Percentiles rank a stretch among this genome's conserved stretches.
Conservation (phyloP, 1,140 invertebrate genomes). For the Druon quercuslanigerum region DNA sequence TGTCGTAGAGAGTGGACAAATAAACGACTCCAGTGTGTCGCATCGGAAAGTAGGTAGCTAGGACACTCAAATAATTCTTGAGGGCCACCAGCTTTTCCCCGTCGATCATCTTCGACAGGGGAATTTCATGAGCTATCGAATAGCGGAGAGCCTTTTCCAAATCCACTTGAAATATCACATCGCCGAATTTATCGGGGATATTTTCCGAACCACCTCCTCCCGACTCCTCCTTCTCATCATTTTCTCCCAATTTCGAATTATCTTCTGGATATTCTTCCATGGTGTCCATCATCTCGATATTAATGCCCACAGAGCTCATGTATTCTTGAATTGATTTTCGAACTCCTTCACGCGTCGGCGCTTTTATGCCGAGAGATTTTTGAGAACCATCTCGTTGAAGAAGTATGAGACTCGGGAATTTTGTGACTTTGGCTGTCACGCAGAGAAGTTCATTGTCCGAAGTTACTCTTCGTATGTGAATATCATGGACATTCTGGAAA, state of each 20-base stretch:
- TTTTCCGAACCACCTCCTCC: slow-evolving; percentile 16
- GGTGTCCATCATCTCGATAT: slow-evolving; percentile 45
- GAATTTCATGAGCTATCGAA: slow-evolving; percentile 88
- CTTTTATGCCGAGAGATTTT: slow-evolving; percentile 69
- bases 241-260: not conserved
- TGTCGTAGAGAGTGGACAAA: slow-evolving; percentile 77
- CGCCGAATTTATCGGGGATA: slow-evolving; percentile 48
- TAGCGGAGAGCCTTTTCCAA: slow-evolving; percentile 89
- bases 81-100: slow-evolving; percentile 84
- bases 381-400: slow-evolving; percentile 68
- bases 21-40: slow-evolving; percentile 80
- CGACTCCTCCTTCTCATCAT: not conserved
- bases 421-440: slow-evolving; percentile 70
- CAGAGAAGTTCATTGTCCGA: slow-evolving; percentile 76
- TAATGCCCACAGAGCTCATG: slow-evolving; percentile 69
- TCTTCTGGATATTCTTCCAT: not conserved
- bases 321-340: slow-evolving; percentile 70
- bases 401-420: slow-evolving; percentile 76
- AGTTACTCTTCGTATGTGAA: slow-evolving; percentile 77
- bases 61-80: slow-evolving; percentile 82
- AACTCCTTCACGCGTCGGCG: slow-evolving; percentile 68
- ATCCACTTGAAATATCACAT: slow-evolving; percentile 87
- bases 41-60: slow-evolving; percentile 86
- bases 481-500: slow-evolving; percentile 74
- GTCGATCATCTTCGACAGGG: slow-evolving; percentile 80